Evolutionary conservation across 2,113 vertebrate species (phyloP).

Genomic region (Salvator merianae): DNA sequence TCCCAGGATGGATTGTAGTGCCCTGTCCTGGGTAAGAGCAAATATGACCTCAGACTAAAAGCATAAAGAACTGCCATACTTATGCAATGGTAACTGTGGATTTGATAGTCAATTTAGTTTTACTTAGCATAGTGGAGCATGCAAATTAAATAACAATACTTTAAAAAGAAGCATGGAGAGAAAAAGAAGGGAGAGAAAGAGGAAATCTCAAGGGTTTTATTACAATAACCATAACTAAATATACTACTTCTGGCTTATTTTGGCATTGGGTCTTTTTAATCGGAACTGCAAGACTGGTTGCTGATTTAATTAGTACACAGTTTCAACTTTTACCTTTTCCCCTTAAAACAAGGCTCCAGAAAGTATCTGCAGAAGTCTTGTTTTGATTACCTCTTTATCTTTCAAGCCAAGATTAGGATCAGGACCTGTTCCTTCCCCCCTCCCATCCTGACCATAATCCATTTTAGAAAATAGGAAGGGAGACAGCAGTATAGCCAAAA

Average conservation of each 20-base stretch:
- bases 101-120: conserved; percentile 29
- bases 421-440: conserved; percentile 35
- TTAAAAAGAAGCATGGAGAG: not conserved
- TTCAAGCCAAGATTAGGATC: conserved; percentile 71
- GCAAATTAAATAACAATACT: conserved; percentile 9
- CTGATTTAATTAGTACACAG: conserved; percentile 70
- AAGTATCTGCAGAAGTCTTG: conserved; percentile 67
- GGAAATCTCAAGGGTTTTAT: conserved; percentile 34
- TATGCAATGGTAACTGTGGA: conserved; percentile 19
- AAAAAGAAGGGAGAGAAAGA: conserved; percentile 18
- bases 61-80: not conserved
- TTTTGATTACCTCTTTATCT: conserved; percentile 75
- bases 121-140: not conserved
- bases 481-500: conserved; percentile 57
- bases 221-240: conserved; percentile 28
- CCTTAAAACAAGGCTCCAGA: conserved; percentile 67
- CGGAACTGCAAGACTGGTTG: conserved; percentile 42
- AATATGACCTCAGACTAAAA: not conserved
- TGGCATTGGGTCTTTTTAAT: conserved; percentile 58
- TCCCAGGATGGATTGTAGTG: too few relatives aligned
- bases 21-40: too few relatives aligned
- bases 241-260: conserved; percentile 41
- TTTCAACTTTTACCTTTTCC: conserved; percentile 75
- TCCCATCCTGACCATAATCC: conserved; percentile 53
- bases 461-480: conserved; percentile 66